Base-by-base conservation (phyloP, 64 coral and sea anemone genomes). In the Stichodactyla helianthus region DNA sequence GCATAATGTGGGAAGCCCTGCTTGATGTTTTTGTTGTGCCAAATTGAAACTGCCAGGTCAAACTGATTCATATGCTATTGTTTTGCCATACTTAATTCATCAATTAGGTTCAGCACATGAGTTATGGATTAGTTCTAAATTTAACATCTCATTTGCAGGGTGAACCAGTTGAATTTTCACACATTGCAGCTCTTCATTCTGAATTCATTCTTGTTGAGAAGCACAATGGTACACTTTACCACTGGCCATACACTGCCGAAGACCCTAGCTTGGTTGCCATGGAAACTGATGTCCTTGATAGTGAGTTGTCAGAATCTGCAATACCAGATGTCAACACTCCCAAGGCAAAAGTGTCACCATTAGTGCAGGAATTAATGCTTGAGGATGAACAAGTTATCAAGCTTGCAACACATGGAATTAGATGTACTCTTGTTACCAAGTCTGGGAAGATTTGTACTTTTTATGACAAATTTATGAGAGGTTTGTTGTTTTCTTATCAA, bases 391-490 rank as follows among this genome's bases (percentile, higher is more conserved):
- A 84, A 27, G 78, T 97, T 58, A 64, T 23, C 18, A 83, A 93
- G 53, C 77, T 97, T 22, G 85, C 85, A 9, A 71, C 94, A 74
- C 85, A 63, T 56, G 77, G 58, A 50, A 92, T 97, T 23, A 87
- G 94, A 13, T 97, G 94, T 58, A 90, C 88, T 82, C 91, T 97
- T 71, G 91, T 97, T 0, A 97, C 91, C 51, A 62, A 88, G 87
- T 93, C 84, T 93, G 94, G 94, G 19, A 97, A 93, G 85, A 90
- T 97, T 61, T 97, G 94, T 74, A 97, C 94, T 31, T 97, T 97
- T 88, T 97, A 97, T 86, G 94, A 97, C 63, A 87, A 93, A 55
- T 58, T 97, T 19, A 83, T 97, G 19, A 89, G 94, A 93, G 91
- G 94, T 97, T 62, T 19, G 78, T 74, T 0, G 1, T 65, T 10